phyloP scores from a whole-genome alignment of 2,888 invertebrate species.

The Lymantria dispar region DNA sequence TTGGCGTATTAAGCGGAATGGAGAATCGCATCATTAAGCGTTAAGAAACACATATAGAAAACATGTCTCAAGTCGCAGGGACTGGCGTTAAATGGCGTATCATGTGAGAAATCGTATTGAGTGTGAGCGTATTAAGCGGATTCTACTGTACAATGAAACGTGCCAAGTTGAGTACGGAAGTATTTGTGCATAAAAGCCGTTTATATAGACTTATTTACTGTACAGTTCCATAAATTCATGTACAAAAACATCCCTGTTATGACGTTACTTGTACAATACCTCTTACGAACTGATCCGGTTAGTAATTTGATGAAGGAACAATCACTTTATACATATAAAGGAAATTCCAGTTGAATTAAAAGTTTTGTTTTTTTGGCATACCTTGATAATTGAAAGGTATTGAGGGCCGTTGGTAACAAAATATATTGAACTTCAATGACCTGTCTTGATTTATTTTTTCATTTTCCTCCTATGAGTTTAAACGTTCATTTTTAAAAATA shows the following conservation, averaged over 20 bases:
- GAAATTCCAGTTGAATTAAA: constrained; percentile 11
- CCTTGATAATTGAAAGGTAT: constrained; percentile 6
- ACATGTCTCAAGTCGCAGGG: too few species aligned
- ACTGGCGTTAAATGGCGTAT: too few species aligned
- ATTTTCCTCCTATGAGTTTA: neutral
- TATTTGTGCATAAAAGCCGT: neutral
- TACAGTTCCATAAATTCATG: neutral
- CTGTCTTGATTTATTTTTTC: constrained; percentile 1
- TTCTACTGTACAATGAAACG: neutral
- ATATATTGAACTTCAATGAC: constrained; percentile 7
- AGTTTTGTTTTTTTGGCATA: constrained; percentile 8
- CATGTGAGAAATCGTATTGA: too few species aligned
- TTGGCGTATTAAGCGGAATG: too few species aligned
- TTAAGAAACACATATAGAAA: too few species aligned
- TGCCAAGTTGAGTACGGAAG: neutral
- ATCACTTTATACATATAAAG: constrained; percentile 1
- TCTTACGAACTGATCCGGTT: neutral
- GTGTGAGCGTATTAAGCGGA: too few species aligned
- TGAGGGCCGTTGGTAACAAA: constrained; percentile 14
- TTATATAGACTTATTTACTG: too few species aligned
- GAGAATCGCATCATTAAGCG: too few species aligned
- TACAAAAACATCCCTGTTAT: neutral
- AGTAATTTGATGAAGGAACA: constrained; percentile 4
- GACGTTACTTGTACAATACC: neutral
- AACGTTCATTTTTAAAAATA: too few species aligned